phyloP scores from a whole-genome alignment of 2,797 vertebrate species.

The Simalia tracyae region DNA sequence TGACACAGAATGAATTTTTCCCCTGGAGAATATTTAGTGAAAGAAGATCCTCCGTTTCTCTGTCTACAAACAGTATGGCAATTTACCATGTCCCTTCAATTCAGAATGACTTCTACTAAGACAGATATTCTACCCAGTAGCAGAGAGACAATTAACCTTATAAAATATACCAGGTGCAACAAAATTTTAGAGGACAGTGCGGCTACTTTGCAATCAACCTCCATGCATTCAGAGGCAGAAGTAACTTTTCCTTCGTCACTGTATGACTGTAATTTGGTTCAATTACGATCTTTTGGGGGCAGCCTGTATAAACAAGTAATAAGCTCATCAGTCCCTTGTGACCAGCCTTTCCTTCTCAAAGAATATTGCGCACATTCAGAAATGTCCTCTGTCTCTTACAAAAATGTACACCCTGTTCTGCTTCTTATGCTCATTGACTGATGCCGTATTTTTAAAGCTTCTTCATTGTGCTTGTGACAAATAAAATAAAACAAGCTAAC shows the following conservation, averaged over 20 bases:
- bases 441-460: not conserved
- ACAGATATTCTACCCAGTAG: not conserved
- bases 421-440: not conserved
- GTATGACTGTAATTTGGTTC: not conserved
- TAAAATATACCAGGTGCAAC: not conserved
- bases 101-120: not conserved
- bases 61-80: not conserved
- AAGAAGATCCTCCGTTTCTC: not conserved
- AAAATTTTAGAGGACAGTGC: not conserved
- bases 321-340: not conserved
- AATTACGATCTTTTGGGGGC: not conserved
- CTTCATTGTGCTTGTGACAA: not conserved
- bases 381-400: not conserved
- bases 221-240: not conserved
- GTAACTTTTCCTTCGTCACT: not conserved
- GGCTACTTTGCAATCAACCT: constrained; percentile 8
- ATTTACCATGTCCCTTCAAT: not conserved
- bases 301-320: not conserved
- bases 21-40: not conserved
- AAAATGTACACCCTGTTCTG: not conserved
- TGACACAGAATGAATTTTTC: not conserved
- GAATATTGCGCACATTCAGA: not conserved
- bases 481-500: not conserved
- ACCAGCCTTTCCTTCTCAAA: not conserved
- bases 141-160: not conserved